Conservation (phyloP, 2,113 vertebrate species). For the Syngnathus scovelli region DNA sequence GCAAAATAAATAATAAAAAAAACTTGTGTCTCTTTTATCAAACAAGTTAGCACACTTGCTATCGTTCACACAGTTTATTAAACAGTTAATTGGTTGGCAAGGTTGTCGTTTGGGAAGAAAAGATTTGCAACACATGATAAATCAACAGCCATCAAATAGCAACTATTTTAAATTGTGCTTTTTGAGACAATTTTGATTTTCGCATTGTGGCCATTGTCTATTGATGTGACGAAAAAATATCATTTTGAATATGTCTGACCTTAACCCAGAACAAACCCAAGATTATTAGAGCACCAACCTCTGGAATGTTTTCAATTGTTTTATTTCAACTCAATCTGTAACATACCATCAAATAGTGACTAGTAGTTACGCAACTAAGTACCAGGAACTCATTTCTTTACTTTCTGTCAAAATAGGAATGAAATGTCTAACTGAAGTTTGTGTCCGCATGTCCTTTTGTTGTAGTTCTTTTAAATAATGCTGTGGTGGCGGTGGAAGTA, state of each 20-base stretch:
- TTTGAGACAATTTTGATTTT: conserved; percentile 21
- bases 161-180: conserved; percentile 67
- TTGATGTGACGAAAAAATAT: not conserved
- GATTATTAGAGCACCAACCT: not conserved
- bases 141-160: conserved; percentile 27
- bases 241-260: not conserved
- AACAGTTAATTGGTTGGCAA: conserved; percentile 22
- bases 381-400: not conserved
- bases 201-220: not conserved
- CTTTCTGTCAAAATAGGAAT: not conserved
- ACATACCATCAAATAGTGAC: not conserved
- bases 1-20: not conserved
- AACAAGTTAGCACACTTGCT: conserved; percentile 15
- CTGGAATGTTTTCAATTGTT: not conserved
- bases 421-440: not conserved
- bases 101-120: conserved; percentile 20
- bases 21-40: not conserved
- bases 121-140: conserved; percentile 27
- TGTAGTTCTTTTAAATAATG: not conserved
- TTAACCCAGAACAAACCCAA: not conserved
- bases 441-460: not conserved
- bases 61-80: conserved; percentile 20
- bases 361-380: not conserved
- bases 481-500: not conserved
- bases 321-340: no score